Conservation (phyloP, 2,113 vertebrate genomes). For the Galemys pyrenaicus region DNA sequence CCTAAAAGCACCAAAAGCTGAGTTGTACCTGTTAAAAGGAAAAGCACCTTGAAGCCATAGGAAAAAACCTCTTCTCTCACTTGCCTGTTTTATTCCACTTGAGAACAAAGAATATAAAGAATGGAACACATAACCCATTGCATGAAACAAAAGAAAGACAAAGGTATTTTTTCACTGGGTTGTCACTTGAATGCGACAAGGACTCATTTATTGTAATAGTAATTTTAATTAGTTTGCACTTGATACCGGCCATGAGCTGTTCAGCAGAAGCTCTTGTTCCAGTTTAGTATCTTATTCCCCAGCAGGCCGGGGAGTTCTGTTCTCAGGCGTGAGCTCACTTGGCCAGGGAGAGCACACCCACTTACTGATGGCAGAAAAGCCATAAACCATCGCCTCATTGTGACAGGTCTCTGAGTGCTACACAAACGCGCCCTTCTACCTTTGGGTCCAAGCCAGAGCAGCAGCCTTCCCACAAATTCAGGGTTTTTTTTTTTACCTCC, state of each 20-base stretch:
- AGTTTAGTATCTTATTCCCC: conserved; percentile 37
- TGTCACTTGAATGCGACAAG: conserved; percentile 41
- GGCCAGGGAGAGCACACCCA: neutral
- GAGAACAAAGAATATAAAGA: conserved; percentile 74
- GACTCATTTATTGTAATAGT: conserved; percentile 25
- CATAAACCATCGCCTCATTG: neutral
- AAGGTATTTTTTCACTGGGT: neutral
- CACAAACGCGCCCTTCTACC: neutral
- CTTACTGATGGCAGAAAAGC: neutral
- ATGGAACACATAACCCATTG: conserved; percentile 44
- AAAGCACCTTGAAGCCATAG: conserved; percentile 64
- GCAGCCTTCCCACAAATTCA: neutral
- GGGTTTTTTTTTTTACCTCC: too few species aligned
- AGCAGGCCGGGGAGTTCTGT: neutral
- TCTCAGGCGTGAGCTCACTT: neutral
- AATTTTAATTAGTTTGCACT: conserved; percentile 66
- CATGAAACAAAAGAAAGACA: conserved; percentile 62
- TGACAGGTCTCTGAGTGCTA: neutral
- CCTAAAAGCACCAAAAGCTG: conserved; percentile 73
- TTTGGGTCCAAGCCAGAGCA: neutral
- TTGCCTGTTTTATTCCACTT: conserved; percentile 54
- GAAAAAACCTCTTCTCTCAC: conserved; percentile 60
- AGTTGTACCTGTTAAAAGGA: conserved; percentile 74
- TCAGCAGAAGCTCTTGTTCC: conserved; percentile 7
- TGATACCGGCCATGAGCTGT: conserved; percentile 30